A percentile compares a stretch with the other conserved stretches of the same genome.
These are phyloP conservation scores for Agonopterix heracliana DNA, from an alignment of 2,888 invertebrate species.

Conservation along the genomic window DNA sequence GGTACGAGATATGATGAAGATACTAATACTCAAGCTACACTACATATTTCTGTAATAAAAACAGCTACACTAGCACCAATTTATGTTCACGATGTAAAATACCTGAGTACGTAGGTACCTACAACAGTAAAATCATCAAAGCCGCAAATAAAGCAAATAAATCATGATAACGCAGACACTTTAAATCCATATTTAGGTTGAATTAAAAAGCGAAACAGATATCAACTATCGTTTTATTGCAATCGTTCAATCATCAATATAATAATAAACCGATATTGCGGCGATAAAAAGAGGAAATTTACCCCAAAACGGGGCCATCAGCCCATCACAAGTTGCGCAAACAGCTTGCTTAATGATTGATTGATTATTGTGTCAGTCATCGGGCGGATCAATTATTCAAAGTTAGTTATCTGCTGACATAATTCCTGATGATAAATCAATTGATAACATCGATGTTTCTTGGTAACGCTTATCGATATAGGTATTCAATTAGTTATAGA, in stretches of 20 bases:
- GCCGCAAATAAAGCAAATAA: conserved; percentile 8
- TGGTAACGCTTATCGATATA: conserved; percentile 1
- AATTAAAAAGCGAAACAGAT: conserved; percentile 31
- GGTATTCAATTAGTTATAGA: conserved; percentile 3
- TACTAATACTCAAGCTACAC: too few relatives aligned
- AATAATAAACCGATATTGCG: conserved; percentile 31
- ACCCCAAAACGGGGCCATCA: conserved; percentile 40
- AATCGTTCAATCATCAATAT: conserved; percentile 35
- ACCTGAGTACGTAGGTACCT: too few relatives aligned
- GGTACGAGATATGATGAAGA: too few relatives aligned
- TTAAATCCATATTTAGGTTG: conserved; percentile 33
- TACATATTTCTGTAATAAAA: too few relatives aligned
- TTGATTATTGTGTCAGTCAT: conserved; percentile 47
- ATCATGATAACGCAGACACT: conserved; percentile 27
- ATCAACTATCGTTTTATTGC: conserved; percentile 31
- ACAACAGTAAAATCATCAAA: neutral
- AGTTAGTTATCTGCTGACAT: conserved; percentile 52
- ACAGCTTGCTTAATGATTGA: conserved; percentile 59
- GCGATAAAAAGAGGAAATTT: conserved; percentile 42
- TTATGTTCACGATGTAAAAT: too few relatives aligned
- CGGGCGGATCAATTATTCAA: conserved; percentile 57
- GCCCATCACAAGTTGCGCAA: conserved; percentile 39
- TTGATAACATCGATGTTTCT: conserved; percentile 16
- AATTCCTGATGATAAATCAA: conserved; percentile 45
- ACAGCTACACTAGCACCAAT: too few relatives aligned